Evolutionary conservation across 2,113 vertebrate genomes (phyloP), one percentile per base, ranked within the genome.

Genomic region (Tringa solitaria): DNA sequence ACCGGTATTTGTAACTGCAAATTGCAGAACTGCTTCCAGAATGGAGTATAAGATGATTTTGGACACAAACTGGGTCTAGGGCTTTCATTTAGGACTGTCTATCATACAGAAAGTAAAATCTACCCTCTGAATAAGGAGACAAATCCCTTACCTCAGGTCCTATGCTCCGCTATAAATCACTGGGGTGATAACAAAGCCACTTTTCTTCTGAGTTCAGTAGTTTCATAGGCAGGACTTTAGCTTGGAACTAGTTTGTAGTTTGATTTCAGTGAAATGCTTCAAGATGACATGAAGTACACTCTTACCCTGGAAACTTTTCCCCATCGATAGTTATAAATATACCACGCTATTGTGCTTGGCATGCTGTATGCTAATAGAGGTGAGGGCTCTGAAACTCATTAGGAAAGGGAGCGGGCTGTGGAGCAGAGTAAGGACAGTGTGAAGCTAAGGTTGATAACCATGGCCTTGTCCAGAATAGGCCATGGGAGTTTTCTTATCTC

Each of bases 401-500:
- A 97, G 96, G 98, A 98, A 98, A 98, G 98, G 98, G 98, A 98
- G 94, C 57, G 24, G 95, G 91, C 91, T 84, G 30, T 1, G 13
- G 92, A 97, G 93, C 89, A 33, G 84, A 86, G 97, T 54, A 97
- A 98, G 98, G 98, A 98, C 98, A 98, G 97, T 96, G 84, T 87
- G 89, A 97, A 98, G 97, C 94, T 80, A 83, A 97, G 97, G 98
- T 97, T 99, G 98, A 99, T 98, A 98, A 98, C 98, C 95, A 98
- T 98, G 98, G 98, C 98, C 98, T 98, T 98, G 98, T 98, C 98
- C 98, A 98, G 98, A 98, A 98, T 97, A 98, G 98, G 98, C 98
- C 99, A 98, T 99, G 99, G 99, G 99, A 99, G 98, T 98, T 98
- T 99, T 99, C 99, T 99, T 99, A 99, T 99, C 99, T 99, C 93